Base-by-base conservation (phyloP, 2,113 vertebrate genomes). In the Menura novaehollandiae region DNA sequence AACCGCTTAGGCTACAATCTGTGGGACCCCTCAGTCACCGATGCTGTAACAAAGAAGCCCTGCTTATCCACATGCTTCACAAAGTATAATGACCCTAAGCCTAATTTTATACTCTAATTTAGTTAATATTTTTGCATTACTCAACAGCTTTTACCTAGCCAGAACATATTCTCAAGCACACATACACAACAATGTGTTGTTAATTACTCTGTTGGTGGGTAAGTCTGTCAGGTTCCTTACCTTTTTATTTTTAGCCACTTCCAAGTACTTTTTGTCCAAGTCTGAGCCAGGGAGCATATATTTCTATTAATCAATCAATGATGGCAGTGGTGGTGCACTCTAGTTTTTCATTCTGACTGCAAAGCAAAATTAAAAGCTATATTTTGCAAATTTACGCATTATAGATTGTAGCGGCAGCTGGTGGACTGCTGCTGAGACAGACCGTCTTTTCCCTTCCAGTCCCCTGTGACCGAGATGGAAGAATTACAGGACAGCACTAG, bases 351-450 rank as follows among this genome's bases (percentile, higher is more conserved):
- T 97, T 95, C 90, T 95, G 93, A 93, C 90, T 93, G 91, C 90
- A 94, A 94, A 96, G 95, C 95, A 96, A 92, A 97, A 97, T 91
- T 96, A 96, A 96, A 97, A 95, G 93, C 93, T 87, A 4, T 79
- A 92, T 95, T 95, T 96, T 97, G 97, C 96, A 97, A 96, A 97
- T 97, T 87, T 94, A 59, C 44, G 15, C 92, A 82, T 95, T 96
- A 75, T 91, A 63, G 93, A 81, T 79, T 16, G 91, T 30, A 80
- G 95, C 30, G 0, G 97, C 97, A 97, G 96, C 97, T 97, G 96
- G 94, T 96, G 93, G 97, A 91, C 96, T 97, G 94, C 95, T 95
- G 97, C 97, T 95, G 96, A 97, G 95, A 86, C 94, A 97, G 97
- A 96, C 93, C 8, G 20, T 75, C 96, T 97, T 93, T 73, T 82